Evolutionary conservation across 1,140 invertebrate genomes (phyloP).

Genomic region (Drosophila athabasca): DNA sequence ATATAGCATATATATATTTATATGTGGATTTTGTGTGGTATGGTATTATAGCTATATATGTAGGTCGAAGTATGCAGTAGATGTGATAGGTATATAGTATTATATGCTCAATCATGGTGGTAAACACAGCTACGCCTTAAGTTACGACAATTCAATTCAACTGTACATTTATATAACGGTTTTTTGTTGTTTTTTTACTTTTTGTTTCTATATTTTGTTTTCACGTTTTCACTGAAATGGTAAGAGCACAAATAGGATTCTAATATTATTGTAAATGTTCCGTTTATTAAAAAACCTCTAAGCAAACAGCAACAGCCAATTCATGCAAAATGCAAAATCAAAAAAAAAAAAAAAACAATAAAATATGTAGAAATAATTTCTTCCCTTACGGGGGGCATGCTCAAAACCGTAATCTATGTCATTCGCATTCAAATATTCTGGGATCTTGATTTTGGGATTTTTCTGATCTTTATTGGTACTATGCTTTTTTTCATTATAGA

Average conservation of each 20-base stretch:
- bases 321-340: constrained; percentile 9
- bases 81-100: constrained; percentile 31
- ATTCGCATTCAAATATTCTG: constrained; percentile 15
- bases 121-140: constrained; percentile 53
- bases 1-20: constrained; percentile 28
- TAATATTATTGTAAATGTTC: constrained; percentile 49
- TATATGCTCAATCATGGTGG: constrained; percentile 59
- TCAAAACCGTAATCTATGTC: neutral
- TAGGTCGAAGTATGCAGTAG: constrained; percentile 48
- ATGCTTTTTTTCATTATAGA: constrained; percentile 35
- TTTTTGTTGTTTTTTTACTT: too few relatives aligned
- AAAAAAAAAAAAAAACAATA: neutral
- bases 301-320: constrained; percentile 5
- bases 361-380: constrained; percentile 10
- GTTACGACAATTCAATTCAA: constrained; percentile 65
- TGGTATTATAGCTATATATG: constrained; percentile 34
- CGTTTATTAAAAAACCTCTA: neutral
- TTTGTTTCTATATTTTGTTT: constrained; percentile 13
- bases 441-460: constrained; percentile 37
- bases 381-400: constrained; percentile 30
- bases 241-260: constrained; percentile 60
- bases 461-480: constrained; percentile 53
- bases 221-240: constrained; percentile 74
- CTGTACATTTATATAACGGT: constrained; percentile 52
- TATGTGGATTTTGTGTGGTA: constrained; percentile 26